Percentiles rank a stretch among this genome's conserved stretches.
These are phyloP conservation scores for Valencia hispanica DNA, from an alignment of 2,797 vertebrate genomes.

Conservation along the genomic window DNA sequence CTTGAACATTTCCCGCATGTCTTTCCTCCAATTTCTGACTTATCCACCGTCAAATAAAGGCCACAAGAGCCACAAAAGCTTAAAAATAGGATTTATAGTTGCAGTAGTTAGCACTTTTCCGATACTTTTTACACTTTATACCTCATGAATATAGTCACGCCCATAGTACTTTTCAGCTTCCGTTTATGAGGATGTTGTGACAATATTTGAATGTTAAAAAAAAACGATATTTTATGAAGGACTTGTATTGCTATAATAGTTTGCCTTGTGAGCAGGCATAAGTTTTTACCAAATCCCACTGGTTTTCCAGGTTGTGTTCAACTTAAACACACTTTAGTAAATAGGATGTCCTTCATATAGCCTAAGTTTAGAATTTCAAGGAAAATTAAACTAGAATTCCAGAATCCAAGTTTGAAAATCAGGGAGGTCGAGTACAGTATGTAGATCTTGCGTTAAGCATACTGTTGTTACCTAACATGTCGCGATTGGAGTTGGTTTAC, in stretches of 20 bases:
- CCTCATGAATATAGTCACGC: too few relatives aligned
- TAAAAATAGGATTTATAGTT: too few relatives aligned
- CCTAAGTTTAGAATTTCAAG: background rate
- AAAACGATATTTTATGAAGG: background rate
- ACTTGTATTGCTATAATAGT: background rate
- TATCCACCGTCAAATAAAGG: too few relatives aligned
- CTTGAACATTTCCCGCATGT: too few relatives aligned
- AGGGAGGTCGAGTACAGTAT: background rate
- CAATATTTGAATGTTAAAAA: background rate
- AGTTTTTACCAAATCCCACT: background rate
- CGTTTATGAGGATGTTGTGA: background rate
- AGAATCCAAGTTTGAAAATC: background rate
- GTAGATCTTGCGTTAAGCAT: background rate
- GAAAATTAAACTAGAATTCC: background rate
- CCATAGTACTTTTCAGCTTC: background rate
- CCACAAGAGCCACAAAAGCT: too few relatives aligned
- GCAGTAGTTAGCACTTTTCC: too few relatives aligned
- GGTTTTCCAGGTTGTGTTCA: too few relatives aligned
- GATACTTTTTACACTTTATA: too few relatives aligned
- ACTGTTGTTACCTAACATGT: background rate
- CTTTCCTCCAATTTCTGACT: too few relatives aligned
- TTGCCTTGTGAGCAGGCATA: background rate
- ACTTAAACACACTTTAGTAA: background rate
- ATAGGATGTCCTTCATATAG: background rate
- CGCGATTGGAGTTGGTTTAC: background rate